phyloP scores from a whole-genome alignment of 2,888 invertebrate species.

The Nasonia oneida region DNA sequence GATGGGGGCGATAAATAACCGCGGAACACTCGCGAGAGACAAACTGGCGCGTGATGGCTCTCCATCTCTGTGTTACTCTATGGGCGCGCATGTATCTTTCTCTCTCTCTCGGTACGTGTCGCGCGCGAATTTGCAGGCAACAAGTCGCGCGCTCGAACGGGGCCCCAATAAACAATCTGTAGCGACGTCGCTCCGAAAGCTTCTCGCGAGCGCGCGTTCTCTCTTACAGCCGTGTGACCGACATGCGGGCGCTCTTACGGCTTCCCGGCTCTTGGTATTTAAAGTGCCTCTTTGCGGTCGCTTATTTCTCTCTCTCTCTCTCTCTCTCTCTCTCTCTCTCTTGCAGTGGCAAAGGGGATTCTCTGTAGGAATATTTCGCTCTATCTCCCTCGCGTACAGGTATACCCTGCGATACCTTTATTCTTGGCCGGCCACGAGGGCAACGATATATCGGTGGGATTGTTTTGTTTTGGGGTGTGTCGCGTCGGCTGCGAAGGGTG shows the following conservation, averaged over 20 bases:
- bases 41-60: slow-evolving; percentile 19
- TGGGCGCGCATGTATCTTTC: neutral
- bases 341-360: neutral
- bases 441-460: slow-evolving; percentile 30
- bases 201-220: slow-evolving; percentile 19
- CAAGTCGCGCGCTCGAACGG: slow-evolving; percentile 31
- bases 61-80: neutral
- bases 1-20: neutral
- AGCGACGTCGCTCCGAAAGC: slow-evolving; percentile 29
- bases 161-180: slow-evolving; percentile 49
- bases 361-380: neutral
- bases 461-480: slow-evolving; percentile 21
- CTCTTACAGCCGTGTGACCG: slow-evolving; percentile 43
- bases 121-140: slow-evolving; percentile 46
- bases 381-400: neutral
- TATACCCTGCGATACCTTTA: neutral
- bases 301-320: neutral
- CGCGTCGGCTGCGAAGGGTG: neutral
- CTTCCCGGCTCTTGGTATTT: slow-evolving; percentile 42
- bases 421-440: neutral
- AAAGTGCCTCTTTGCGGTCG: slow-evolving; percentile 36
- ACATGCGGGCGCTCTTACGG: slow-evolving; percentile 52
- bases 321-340: neutral
- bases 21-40: slow-evolving; percentile 5
- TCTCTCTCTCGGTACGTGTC: slow-evolving; percentile 22